Evolutionary conservation across 2,888 invertebrate genomes (phyloP), one percentile per base, ranked within the genome.

Genomic region (Orchestes rusci): DNA sequence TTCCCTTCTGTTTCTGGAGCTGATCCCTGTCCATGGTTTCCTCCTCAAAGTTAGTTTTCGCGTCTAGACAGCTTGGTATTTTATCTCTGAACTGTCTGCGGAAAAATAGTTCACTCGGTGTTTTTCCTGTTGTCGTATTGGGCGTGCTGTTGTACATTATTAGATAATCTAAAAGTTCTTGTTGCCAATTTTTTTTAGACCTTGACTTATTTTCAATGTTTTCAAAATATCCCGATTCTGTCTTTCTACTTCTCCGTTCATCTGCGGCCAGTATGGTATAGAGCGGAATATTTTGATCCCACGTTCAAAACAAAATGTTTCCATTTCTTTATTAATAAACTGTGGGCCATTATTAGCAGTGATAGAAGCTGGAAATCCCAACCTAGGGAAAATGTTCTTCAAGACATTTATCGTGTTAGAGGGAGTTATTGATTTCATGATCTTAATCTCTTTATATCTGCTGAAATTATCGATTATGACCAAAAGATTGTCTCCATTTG

Each of bases 371-470:
- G 20, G 36, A 12, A 36, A 20, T 19, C 23, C 36, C 8, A 36
- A 4, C 13, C 2, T 18, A 5, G n/a, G n/a, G 49, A 48, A 48
- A 58, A 55, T 37, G 54, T 53, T 36, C 36, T 36, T 36, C 12
- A 36, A 16, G 7, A 20, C 42, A 23, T 38, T 38, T 4, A 28
- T 43, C 3, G 50, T 47, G 10, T 20, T 31, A 4, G 23, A 29
- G 7, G 31, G 19, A 19, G 48, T 48, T 16, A 46, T 54, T 10
- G 13, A 19, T 45, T 13, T 44, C 39, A 46, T 50, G 1, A 53
- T 48, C 52, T 56, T 52, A 20, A 58, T 29, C 44, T 56, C 54
- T 17, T 55, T 57, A 23, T 56, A 61, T 34, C 58, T 40, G 34
- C 58, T 59, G 39, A 37, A 42, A 27, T 42, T 16, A 39, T 39